phyloP scores from a whole-genome alignment of 2,888 invertebrate species.

The Microplitis manilae region DNA sequence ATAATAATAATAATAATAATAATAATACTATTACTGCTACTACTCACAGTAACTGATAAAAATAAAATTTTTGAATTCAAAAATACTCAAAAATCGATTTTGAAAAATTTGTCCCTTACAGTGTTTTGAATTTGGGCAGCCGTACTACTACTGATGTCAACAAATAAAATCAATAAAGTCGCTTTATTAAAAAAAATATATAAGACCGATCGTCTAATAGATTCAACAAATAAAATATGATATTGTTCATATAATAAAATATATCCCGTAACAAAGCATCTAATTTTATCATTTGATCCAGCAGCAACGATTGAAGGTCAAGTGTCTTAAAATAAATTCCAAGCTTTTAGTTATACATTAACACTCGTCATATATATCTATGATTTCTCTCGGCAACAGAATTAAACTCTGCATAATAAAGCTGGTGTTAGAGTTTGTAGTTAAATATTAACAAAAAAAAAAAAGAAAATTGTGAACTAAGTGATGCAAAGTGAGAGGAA shows the following conservation, averaged over 20 bases:
- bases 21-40: too few relatives aligned
- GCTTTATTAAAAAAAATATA: background rate
- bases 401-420: background rate
- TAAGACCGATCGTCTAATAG: background rate
- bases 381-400: constrained; percentile 1
- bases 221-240: background rate
- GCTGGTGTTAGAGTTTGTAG: background rate
- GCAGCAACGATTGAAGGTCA: constrained; percentile 33
- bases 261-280: background rate
- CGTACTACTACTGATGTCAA: too few relatives aligned
- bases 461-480: background rate
- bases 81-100: too few relatives aligned
- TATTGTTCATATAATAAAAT: constrained; percentile 11
- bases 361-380: constrained; percentile 16
- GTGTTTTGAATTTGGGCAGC: too few relatives aligned
- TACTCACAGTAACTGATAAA: too few relatives aligned
- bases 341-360: constrained; percentile 12
- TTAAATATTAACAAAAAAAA: background rate
- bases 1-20: too few relatives aligned
- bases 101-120: too few relatives aligned
- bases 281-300: constrained; percentile 22
- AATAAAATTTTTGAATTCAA: too few relatives aligned
- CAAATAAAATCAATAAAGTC: too few relatives aligned
- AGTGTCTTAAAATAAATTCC: constrained; percentile 33
- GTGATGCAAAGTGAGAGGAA: background rate